phyloP scores from a whole-genome alignment of 2,888 invertebrate genomes.

The Smittia aterrima region DNA sequence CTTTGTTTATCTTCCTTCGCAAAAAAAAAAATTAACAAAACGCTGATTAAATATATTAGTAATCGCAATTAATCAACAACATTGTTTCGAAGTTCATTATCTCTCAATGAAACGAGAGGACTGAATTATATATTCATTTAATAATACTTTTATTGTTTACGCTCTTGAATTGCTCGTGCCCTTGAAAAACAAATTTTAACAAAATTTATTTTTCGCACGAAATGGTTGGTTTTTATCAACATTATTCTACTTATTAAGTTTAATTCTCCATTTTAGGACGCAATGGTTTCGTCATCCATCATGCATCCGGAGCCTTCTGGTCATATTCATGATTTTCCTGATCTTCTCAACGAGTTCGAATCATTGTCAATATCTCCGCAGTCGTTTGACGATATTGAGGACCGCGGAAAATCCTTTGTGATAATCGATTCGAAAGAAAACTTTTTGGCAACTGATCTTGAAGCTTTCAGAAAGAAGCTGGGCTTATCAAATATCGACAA shows the following conservation, averaged over 20 bases:
- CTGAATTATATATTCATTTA: background rate
- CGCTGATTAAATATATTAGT: background rate
- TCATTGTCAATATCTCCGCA: constrained; percentile 1
- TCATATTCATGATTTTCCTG: background rate
- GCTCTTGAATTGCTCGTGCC: background rate
- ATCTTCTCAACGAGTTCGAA: background rate
- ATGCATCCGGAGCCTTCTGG: background rate
- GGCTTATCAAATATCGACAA: constrained; percentile 6
- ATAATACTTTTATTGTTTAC: background rate
- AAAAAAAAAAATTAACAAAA: background rate
- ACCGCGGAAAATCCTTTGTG: constrained; percentile 22
- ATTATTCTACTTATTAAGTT: too few species aligned
- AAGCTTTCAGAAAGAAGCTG: constrained; percentile 17
- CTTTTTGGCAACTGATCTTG: constrained; percentile 9
- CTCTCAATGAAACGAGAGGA: background rate
- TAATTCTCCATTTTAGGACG: background rate
- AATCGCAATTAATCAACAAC: background rate
- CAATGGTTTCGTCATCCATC: background rate
- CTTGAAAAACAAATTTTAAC: background rate
- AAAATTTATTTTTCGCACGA: too few species aligned
- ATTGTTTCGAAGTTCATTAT: background rate
- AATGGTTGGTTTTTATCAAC: too few species aligned
- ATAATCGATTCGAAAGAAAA: constrained; percentile 34
- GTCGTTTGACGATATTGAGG: background rate
- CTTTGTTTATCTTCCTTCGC: background rate